Percentiles rank a stretch among this genome's conserved stretches.
phyloP scores from a whole-genome alignment of 2,888 invertebrate genomes.

The Cantharis rufa region DNA sequence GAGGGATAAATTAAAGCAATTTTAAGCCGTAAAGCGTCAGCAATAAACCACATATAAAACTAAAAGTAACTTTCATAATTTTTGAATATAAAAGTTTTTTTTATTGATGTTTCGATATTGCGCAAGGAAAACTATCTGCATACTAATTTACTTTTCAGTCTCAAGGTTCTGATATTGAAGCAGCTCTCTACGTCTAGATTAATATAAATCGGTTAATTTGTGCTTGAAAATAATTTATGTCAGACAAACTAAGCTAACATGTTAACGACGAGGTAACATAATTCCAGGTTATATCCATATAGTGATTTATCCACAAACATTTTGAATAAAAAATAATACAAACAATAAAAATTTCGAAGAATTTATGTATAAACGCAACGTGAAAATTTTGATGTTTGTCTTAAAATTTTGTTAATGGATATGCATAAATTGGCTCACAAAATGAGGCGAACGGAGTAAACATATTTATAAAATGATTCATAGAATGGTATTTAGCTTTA shows the following conservation, averaged over 20 bases:
- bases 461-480: background rate
- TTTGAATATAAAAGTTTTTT: background rate
- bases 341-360: background rate
- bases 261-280: no score
- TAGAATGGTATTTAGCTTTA: background rate
- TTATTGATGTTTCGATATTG: no score
- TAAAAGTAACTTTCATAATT: background rate
- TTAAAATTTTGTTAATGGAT: background rate
- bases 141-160: no score
- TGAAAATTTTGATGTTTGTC: background rate
- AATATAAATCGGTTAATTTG: no score
- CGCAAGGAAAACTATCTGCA: no score
- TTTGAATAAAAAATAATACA: background rate
- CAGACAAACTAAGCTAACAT: no score
- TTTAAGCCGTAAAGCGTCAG: background rate
- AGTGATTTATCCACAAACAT: background rate
- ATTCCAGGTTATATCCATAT: background rate
- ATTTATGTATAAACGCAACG: background rate
- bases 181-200: no score
- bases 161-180: no score
- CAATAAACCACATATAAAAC: background rate
- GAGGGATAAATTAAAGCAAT: background rate
- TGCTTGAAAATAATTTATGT: no score
- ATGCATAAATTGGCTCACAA: background rate
- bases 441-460: background rate